Evolutionary conservation across 1,140 invertebrate species (phyloP).

Genomic region (Phymorhynchus buccinoides): DNA sequence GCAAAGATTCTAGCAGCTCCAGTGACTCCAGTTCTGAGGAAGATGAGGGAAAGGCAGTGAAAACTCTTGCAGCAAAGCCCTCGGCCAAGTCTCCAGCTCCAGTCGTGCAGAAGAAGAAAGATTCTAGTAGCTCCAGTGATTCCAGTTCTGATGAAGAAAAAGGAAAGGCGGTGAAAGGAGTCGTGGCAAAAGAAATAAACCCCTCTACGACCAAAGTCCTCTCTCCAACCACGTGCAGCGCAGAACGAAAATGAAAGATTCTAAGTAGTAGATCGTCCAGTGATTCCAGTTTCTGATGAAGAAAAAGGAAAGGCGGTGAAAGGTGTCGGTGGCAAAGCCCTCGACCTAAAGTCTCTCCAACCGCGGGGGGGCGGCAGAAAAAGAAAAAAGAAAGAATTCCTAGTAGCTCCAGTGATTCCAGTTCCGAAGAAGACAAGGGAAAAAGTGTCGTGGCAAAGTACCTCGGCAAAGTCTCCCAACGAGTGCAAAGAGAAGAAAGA

Average conservation of each 20-base stretch:
- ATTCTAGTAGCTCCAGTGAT: conserved; percentile 39
- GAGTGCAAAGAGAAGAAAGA: conserved; percentile 31
- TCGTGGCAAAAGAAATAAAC: too few species aligned
- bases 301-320: conserved; percentile 23
- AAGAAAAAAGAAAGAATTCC: too few species aligned
- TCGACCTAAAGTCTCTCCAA: neutral
- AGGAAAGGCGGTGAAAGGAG: too few species aligned
- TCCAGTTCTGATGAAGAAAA: too few species aligned
- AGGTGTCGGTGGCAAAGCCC: neutral
- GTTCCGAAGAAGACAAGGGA: conserved; percentile 39
- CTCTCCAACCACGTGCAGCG: too few species aligned
- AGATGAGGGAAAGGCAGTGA: conserved; percentile 20
- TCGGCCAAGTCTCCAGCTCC: neutral
- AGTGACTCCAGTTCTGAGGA: conserved; percentile 32
- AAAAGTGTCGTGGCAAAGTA: too few species aligned
- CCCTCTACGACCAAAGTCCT: too few species aligned
- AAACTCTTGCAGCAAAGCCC: conserved; percentile 31
- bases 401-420: conserved; percentile 35
- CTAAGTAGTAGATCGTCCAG: too few species aligned
- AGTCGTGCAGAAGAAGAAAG: neutral
- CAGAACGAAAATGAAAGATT: too few species aligned
- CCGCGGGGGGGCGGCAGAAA: too few species aligned
- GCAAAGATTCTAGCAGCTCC: conserved; percentile 14
- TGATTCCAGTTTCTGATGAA: conserved; percentile 48
- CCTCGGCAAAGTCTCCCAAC: conserved; percentile 16